These are phyloP conservation scores for Zele albiditarsus DNA, from an alignment of 2,888 invertebrate species.

Conservation along the genomic window DNA sequence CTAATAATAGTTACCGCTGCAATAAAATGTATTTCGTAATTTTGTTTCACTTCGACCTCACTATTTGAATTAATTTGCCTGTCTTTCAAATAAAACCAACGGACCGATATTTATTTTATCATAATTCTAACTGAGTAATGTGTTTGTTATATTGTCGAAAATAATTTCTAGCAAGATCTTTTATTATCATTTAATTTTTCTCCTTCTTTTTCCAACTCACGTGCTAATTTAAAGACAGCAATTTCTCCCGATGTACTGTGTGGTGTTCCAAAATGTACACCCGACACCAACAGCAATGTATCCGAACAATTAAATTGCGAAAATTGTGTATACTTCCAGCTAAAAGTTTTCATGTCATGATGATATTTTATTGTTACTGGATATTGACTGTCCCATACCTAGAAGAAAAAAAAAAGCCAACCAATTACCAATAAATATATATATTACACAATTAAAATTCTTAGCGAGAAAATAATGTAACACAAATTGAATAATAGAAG, in stretches of 20 bases:
- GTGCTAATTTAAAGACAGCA: constrained; percentile 85
- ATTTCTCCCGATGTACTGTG: constrained; percentile 90
- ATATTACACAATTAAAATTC: not conserved
- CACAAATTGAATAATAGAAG: constrained; percentile 31
- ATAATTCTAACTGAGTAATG: not conserved
- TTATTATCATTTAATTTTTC: constrained; percentile 22
- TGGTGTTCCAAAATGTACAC: constrained; percentile 85
- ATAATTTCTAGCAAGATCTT: not conserved
- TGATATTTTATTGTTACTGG: constrained; percentile 81
- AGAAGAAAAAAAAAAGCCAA: constrained; percentile 22
- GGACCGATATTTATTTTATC: not conserved
- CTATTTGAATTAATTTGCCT: constrained; percentile 31
- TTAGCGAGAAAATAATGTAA: not conserved
- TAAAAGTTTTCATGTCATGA: constrained; percentile 85
- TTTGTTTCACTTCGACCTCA: constrained; percentile 26
- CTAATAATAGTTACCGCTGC: constrained; percentile 49
- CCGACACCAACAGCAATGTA: constrained; percentile 86
- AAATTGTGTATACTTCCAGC: constrained; percentile 91
- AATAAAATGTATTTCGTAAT: constrained; percentile 45
- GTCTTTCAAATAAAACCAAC: not conserved
- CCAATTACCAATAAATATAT: constrained; percentile 33
- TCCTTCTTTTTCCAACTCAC: constrained; percentile 69
- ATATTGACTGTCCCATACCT: constrained; percentile 86
- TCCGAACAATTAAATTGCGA: constrained; percentile 89
- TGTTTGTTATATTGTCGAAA: not conserved